A percentile compares a stretch with the other conserved stretches of the same genome.
Conservation (phyloP, 2,797 vertebrate species). For the Myiotriccus ornatus region DNA sequence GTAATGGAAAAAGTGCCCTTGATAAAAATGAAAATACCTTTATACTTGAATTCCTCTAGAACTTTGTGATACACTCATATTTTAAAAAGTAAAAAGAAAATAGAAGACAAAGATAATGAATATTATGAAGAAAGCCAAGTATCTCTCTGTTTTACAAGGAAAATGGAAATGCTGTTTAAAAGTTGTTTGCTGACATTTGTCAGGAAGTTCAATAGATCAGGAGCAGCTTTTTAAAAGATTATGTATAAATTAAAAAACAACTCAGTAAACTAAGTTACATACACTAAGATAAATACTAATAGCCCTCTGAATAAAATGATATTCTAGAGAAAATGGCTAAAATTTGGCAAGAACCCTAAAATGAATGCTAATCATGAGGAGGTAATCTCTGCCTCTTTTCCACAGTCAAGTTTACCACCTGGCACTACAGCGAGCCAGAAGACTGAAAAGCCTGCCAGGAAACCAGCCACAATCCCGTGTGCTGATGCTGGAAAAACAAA, state of each 20-base stretch:
- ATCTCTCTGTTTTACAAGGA: not conserved
- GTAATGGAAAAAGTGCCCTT: not conserved
- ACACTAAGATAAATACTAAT: not conserved
- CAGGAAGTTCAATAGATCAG: not conserved
- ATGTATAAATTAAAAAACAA: not conserved
- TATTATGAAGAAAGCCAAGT: not conserved
- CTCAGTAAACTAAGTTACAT: not conserved
- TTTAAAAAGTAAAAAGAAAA: not conserved
- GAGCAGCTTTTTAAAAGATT: not conserved
- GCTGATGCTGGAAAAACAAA: constrained; percentile 49
- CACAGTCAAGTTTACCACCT: constrained; percentile 18
- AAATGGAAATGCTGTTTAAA: not conserved
- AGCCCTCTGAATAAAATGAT: not conserved
- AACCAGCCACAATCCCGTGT: not conserved
- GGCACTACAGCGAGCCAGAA: constrained; percentile 22
- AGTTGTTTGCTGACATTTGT: not conserved
- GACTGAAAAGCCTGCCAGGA: constrained; percentile 11
- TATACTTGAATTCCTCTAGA: not conserved
- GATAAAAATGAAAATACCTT: not conserved
- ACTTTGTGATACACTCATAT: not conserved
- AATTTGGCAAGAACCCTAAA: not conserved
- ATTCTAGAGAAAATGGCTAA: not conserved
- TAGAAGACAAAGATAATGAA: not conserved
- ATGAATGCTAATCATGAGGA: not conserved
- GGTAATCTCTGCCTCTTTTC: not conserved